phyloP scores from a whole-genome alignment of 2,888 invertebrate genomes.

The Helobdella robusta region DNA sequence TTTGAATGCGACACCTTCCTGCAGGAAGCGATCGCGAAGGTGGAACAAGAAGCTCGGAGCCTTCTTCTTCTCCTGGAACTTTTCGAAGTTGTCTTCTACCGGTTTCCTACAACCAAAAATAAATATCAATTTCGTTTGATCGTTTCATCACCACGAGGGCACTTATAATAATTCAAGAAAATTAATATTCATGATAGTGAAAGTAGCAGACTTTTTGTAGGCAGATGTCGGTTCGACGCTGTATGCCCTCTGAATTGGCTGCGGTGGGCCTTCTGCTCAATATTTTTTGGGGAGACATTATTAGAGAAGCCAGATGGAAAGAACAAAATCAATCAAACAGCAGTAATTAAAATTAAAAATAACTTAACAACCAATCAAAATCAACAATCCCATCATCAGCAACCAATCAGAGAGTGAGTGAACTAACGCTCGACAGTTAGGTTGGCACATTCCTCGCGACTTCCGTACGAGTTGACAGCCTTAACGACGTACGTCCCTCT shows the following conservation, averaged over 20 bases:
- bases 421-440: conserved; percentile 47
- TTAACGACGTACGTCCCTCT: conserved; percentile 89
- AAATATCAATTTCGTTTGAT: neutral
- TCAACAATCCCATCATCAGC: too few species aligned
- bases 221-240: conserved; percentile 33
- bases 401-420: too few species aligned
- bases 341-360: neutral
- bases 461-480: conserved; percentile 49
- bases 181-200: neutral
- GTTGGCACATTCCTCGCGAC: conserved; percentile 42
- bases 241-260: conserved; percentile 29
- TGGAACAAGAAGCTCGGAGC: conserved; percentile 94
- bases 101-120: neutral
- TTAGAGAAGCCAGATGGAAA: neutral
- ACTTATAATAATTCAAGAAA: neutral
- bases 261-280: conserved; percentile 27
- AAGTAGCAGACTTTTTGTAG: conserved; percentile 1
- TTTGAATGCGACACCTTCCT: conserved; percentile 83
- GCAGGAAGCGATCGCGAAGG: conserved; percentile 94
- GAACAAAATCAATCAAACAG: neutral
- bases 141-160: neutral
- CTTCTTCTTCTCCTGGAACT: conserved; percentile 35
- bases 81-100: conserved; percentile 2
- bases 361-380: too few species aligned
- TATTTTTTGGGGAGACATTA: neutral